Evolutionary conservation across 2,888 invertebrate genomes (phyloP).

Genomic region (Diaprepes abbreviatus): DNA sequence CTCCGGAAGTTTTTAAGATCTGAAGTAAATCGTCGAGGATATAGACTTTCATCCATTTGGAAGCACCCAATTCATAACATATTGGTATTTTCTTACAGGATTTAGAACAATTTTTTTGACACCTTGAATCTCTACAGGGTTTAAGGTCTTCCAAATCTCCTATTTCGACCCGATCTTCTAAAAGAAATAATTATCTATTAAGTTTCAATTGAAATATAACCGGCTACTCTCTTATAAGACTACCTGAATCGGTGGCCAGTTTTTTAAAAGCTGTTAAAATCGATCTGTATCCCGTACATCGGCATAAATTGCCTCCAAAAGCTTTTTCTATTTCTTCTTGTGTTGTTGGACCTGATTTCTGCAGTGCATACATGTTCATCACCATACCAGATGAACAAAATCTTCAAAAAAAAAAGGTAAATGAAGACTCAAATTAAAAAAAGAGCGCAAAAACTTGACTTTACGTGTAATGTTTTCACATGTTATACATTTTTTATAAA

Average conservation of each 20-base stretch:
- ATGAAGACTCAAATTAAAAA: too few species aligned
- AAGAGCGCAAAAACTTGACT: too few species aligned
- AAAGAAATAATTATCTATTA: too few species aligned
- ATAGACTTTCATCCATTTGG: conserved; percentile 73
- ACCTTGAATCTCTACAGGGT: conserved; percentile 35
- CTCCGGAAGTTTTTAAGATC: conserved; percentile 68
- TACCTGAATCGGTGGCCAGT: conserved; percentile 58
- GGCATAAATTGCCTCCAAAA: conserved; percentile 80
- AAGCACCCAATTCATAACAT: conserved; percentile 61
- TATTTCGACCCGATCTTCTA: too few species aligned
- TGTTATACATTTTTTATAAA: too few species aligned
- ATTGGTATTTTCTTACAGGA: conserved; percentile 56
- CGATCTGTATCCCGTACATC: conserved; percentile 79
- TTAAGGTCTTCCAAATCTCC: conserved; percentile 66
- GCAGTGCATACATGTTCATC: conserved; percentile 78
- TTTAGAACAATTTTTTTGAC: conserved; percentile 66
- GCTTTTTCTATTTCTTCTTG: conserved; percentile 77
- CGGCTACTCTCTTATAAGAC: too few species aligned
- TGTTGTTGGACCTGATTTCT: conserved; percentile 61
- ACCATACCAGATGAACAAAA: conserved; percentile 83
- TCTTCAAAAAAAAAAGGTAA: too few species aligned
- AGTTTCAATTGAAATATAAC: too few species aligned
- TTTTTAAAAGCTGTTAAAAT: conserved; percentile 77
- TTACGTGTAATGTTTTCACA: too few species aligned
- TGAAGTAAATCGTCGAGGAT: conserved; percentile 72